Conservation (phyloP, 2,888 invertebrate species). For the Chironomus tentans region DNA sequence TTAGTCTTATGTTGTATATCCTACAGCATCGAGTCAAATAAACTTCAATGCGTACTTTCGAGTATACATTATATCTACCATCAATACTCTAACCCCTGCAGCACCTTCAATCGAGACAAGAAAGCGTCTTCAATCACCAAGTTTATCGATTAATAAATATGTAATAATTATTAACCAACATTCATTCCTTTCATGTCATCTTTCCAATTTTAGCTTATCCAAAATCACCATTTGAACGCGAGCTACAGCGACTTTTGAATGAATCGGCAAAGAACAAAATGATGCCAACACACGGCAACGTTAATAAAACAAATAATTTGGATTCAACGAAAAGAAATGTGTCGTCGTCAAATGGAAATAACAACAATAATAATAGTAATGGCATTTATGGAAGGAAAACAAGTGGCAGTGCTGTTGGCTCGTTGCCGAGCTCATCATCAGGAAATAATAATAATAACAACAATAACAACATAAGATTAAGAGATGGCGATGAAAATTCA, state of each 20-base stretch:
- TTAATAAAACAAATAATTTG: slow-evolving; percentile 17
- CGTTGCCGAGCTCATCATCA: slow-evolving; percentile 29
- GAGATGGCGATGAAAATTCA: not conserved
- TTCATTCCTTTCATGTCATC: not conserved
- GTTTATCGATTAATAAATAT: not conserved
- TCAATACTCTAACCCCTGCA: too few relatives aligned
- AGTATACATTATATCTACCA: too few relatives aligned
- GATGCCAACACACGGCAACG: not conserved
- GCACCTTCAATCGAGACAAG: too few relatives aligned
- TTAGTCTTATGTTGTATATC: too few relatives aligned
- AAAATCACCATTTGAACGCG: slow-evolving; percentile 65
- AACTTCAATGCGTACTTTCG: too few relatives aligned
- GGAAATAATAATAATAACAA: slow-evolving; percentile 35
- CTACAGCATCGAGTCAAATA: too few relatives aligned
- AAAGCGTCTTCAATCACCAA: too few relatives aligned
- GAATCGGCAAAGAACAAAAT: slow-evolving; percentile 40
- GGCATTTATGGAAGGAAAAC: slow-evolving; percentile 29
- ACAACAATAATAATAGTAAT: slow-evolving; percentile 37
- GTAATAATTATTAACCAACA: not conserved
- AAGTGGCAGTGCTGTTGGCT: not conserved
- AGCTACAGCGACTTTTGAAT: slow-evolving; percentile 67
- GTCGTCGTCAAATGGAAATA: slow-evolving; percentile 37
- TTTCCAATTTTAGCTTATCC: slow-evolving; percentile 14
- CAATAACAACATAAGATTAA: slow-evolving; percentile 6
- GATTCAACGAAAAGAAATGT: slow-evolving; percentile 26